Evolutionary conservation across 1,140 invertebrate species (phyloP).

Genomic region (Zaprionus africanus): DNA sequence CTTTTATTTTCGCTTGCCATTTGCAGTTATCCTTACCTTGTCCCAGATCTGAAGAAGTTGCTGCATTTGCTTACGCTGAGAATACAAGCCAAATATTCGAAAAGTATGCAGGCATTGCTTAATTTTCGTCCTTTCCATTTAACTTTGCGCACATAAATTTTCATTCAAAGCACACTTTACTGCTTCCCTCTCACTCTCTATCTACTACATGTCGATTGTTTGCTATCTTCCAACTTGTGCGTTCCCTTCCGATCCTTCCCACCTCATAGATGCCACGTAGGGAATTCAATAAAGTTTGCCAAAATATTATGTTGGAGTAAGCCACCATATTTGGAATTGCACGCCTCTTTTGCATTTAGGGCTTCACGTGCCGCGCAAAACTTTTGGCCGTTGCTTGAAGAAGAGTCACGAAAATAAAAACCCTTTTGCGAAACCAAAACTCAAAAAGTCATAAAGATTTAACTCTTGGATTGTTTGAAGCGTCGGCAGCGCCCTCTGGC

Average conservation of each 20-base stretch:
- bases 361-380: slow-evolving; percentile 67
- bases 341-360: slow-evolving; percentile 54
- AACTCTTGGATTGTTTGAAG: slow-evolving; percentile 35
- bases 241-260: slow-evolving; percentile 7
- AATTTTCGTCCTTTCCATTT: slow-evolving; percentile 77
- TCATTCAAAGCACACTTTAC: slow-evolving; percentile 68
- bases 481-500: slow-evolving; percentile 54
- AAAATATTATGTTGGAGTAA: slow-evolving; percentile 76
- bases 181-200: neutral
- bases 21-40: neutral
- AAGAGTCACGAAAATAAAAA: slow-evolving; percentile 11
- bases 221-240: slow-evolving; percentile 42
- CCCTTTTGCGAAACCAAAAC: slow-evolving; percentile 42
- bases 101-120: slow-evolving; percentile 52
- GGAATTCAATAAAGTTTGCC: slow-evolving; percentile 81
- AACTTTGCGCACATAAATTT: slow-evolving; percentile 73
- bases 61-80: slow-evolving; percentile 20
- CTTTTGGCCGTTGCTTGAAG: slow-evolving; percentile 44
- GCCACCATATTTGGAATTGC: slow-evolving; percentile 47
- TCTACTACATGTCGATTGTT: slow-evolving; percentile 35
- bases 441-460: slow-evolving; percentile 79
- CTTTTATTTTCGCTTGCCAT: neutral
- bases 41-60: slow-evolving; percentile 17
- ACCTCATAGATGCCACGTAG: slow-evolving; percentile 61
- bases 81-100: slow-evolving; percentile 14